Evolutionary conservation across 2,797 vertebrate species (phyloP).

Genomic region (Holocentrus rufus): DNA sequence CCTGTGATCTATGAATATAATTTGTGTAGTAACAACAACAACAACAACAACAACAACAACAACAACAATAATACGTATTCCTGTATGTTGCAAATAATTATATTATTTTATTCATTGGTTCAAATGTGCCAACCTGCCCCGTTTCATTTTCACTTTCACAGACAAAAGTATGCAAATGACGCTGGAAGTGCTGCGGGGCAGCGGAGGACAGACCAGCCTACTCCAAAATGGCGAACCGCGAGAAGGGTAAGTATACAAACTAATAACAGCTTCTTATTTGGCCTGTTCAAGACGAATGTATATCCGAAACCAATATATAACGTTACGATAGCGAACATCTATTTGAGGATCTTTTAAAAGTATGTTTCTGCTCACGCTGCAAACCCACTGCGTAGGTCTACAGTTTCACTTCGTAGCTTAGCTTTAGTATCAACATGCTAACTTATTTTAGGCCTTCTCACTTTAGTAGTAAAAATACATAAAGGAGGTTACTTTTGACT

Average conservation of each 20-base stretch:
- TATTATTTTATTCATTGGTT: neutral
- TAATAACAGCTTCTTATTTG: neutral
- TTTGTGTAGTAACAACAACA: too few species aligned
- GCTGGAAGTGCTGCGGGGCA: constrained; percentile 46
- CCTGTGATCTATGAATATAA: too few species aligned
- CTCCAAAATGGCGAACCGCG: constrained; percentile 84
- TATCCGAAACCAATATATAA: neutral
- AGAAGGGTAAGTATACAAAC: constrained; percentile 75
- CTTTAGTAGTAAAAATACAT: neutral
- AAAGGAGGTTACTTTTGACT: rapidly evolving
- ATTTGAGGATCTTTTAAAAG: rapidly evolving
- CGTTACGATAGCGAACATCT: rapidly evolving
- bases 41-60: too few species aligned
- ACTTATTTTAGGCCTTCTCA: constrained; percentile 26
- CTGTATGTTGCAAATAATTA: neutral
- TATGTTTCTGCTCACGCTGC: too few species aligned
- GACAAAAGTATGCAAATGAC: constrained; percentile 57
- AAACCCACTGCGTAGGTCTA: neutral
- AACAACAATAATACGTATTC: too few species aligned
- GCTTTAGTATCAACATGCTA: constrained; percentile 46
- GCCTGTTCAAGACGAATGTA: too few species aligned
- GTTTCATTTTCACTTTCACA: neutral
- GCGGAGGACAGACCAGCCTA: constrained; percentile 50
- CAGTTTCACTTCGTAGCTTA: constrained; percentile 14
- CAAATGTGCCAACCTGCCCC: neutral